Base-by-base conservation (phyloP, 2,113 vertebrate genomes). In the Polypterus senegalus region DNA sequence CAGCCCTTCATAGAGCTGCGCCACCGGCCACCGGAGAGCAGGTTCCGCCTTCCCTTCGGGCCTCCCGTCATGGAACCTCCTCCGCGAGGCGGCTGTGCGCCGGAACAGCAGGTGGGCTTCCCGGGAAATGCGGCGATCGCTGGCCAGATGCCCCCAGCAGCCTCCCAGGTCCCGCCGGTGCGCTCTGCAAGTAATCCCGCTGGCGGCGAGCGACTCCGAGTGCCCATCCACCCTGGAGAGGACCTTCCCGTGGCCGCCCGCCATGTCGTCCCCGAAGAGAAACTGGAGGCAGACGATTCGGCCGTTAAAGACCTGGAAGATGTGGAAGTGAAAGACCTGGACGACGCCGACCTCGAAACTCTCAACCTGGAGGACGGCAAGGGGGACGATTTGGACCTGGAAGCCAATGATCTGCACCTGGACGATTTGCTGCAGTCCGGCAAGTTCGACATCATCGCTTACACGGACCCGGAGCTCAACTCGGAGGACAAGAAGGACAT, bases 381-480 rank as follows among this genome's bases (percentile, higher is more conserved):
- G 73, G 94, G 92, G 53, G 92, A 92, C 70, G 95, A 98, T 54
- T 64, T 97, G 46, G 95, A 98, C 69, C 81, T 98, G 68, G 95
- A 95, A 76, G 82, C 94, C 0, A 96, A 95, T 54, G 84, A 86
- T 65, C 89, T 96, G 66, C 94, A 97, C 59, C 85, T 99, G 3
- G 96, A 98, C 53, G 92, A 98, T 79, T 91, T 99, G 64, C 73
- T 99, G 44, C 80, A 85, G 69, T 92, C 92, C 0, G 96, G 92
- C 46, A 93, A 99, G 63, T 99, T 99, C 65, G 96, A 99, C 73
- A 88, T 99, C 11, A 94, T 99, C 57, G 96, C 96, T 1, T 99
- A 98, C 57, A 91, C 96, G 4, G 96, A 99, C 69, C 95, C 96
- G 1, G 96, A 95, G 61, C 89, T 94, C 59, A 91, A 98, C 64